Base-by-base conservation (phyloP, 2,888 invertebrate genomes). In the Plusia festucae region DNA sequence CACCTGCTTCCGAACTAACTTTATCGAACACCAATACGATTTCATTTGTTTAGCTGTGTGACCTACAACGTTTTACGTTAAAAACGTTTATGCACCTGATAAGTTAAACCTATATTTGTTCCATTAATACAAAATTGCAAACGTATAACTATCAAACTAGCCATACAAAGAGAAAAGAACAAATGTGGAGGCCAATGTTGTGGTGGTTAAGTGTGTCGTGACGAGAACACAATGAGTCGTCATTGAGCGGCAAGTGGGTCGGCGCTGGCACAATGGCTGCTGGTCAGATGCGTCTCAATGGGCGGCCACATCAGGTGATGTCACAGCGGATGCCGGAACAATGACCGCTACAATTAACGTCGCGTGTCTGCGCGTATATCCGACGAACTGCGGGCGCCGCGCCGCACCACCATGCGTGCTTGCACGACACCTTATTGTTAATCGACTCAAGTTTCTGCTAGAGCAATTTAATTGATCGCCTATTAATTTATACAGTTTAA, bases 251-350 rank as follows among this genome's bases (percentile, higher is more conserved):
- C 89, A 87, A 89, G 85, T 88, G 88, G 88, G 86, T 77, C 87
- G 85, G 54, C 71, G 72, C 68, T 57, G 67, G 71, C 76, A 90
- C 89, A 90, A 90, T 88, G 85, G 87, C 82, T 81, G 81, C 86
- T 82, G 86, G 81, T 82, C 68, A 71, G 73, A 84, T 82, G 83
- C 72, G 79, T 82, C 85, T 85, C 82, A 83, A 86, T 86, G 83
- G 82, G 64, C 76, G 67, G 34, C 53, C 51, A 69, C 62, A 67
- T 53, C 22, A 66, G 58, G 61, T 90, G 90, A 90, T 85, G 90
- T 90, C 91, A 90, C 88, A 77, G 82, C 89, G 91, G 91, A 90
- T 88, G 87, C 82, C 84, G 86, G 88, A 87, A 91, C 90, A 90
- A 91, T 88, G 87, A 82, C 79, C 81, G 65, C 65, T 82, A 83